These are phyloP conservation scores for Seira musarum DNA, from an alignment of 2,888 invertebrate species.

Conservation along the genomic window DNA sequence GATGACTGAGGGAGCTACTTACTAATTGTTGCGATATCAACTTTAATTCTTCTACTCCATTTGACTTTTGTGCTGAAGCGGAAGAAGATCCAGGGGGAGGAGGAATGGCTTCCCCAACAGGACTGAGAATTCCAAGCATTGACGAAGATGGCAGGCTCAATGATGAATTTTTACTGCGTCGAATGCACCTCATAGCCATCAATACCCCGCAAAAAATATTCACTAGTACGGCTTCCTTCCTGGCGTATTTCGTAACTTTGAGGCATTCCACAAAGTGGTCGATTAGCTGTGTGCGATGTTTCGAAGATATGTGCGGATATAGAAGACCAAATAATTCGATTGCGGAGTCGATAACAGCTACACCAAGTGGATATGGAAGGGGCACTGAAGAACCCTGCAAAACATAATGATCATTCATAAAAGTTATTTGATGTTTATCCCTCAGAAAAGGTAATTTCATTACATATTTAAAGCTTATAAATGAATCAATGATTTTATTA, in stretches of 20 bases:
- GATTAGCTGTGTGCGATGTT: constrained; percentile 97
- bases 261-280: constrained; percentile 85
- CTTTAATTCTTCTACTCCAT: constrained; percentile 71
- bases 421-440: too few relatives aligned
- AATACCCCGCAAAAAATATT: constrained; percentile 96
- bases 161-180: constrained; percentile 75
- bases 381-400: constrained; percentile 78
- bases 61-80: constrained; percentile 84
- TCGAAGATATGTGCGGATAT: constrained; percentile 94
- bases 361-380: constrained; percentile 91
- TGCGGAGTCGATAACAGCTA: constrained; percentile 96
- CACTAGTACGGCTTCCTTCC: constrained; percentile 96
- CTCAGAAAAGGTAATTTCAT: too few relatives aligned
- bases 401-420: constrained; percentile 37
- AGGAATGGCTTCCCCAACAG: not conserved
- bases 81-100: constrained; percentile 75
- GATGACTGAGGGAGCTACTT: constrained; percentile 72
- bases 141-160: not conserved
- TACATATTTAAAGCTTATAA: too few relatives aligned
- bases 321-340: constrained; percentile 94
- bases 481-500: too few relatives aligned
- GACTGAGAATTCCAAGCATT: not conserved
- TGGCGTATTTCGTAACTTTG: constrained; percentile 84
- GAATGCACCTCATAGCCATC: constrained; percentile 89
- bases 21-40: constrained; percentile 66